phyloP scores from a whole-genome alignment of 2,888 invertebrate genomes.

The Ophion costatus region DNA sequence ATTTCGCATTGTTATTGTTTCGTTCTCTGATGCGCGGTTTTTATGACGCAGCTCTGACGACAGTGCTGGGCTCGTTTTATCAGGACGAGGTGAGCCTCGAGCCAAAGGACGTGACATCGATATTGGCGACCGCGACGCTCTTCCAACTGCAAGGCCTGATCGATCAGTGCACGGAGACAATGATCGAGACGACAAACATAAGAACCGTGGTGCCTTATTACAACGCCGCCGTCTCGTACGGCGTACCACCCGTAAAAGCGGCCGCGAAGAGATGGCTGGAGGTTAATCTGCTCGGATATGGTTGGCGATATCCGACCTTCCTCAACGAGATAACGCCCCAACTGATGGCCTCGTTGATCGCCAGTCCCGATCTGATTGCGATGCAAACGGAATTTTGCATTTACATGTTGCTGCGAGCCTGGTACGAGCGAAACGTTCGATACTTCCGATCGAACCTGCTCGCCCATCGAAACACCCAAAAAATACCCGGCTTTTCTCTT shows the following conservation, averaged over 20 bases:
- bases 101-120: constrained; percentile 87
- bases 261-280: constrained; percentile 89
- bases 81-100: constrained; percentile 90
- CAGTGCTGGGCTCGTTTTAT: constrained; percentile 91
- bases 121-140: constrained; percentile 90
- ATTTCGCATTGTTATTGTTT: neutral
- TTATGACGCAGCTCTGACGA: constrained; percentile 85
- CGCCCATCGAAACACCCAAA: too few species aligned
- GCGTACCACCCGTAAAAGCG: constrained; percentile 86
- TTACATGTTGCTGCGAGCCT: constrained; percentile 89
- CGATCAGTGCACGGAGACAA: constrained; percentile 89
- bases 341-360: constrained; percentile 87
- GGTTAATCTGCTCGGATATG: constrained; percentile 88
- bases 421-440: constrained; percentile 81
- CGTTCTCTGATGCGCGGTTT: neutral
- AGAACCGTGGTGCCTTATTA: constrained; percentile 89
- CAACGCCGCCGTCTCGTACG: constrained; percentile 88
- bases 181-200: constrained; percentile 90
- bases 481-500: neutral
- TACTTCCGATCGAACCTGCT: neutral
- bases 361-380: constrained; percentile 88
- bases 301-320: constrained; percentile 85
- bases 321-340: constrained; percentile 87
- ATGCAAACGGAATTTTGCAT: constrained; percentile 92
- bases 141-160: constrained; percentile 90